Base-by-base conservation (phyloP, 2,113 vertebrate genomes). In the Falcunculus frontatus region DNA sequence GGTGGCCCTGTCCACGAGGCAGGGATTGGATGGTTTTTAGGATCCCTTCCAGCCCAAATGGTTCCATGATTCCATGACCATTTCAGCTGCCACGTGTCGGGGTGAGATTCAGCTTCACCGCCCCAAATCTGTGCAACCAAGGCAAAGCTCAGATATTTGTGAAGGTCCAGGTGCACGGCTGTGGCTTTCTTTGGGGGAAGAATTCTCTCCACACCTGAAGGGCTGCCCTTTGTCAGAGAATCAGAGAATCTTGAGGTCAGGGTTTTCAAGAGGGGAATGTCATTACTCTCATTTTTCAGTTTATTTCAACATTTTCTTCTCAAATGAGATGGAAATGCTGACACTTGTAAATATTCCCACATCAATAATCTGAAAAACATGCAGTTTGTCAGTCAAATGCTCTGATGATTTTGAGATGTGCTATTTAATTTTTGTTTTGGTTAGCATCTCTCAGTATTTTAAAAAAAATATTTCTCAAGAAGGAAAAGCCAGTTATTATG, bases 381-480 rank as follows among this genome's bases (percentile, higher is more conserved):
- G 0, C 7, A 50, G 32, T 27, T 55, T 46, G 25, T 59, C 33
- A 53, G 33, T 46, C 65, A 47, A n/a, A 42, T 5, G 10, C n/a
- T 42, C 11, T 42, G 20, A 32, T 35, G 46, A 56, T 25, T 89
- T 73, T 9, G 11, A 44, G 49, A 82, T 23, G 9, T 22, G 16
- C 35, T 56, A 20, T 44, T 85, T 44, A 4, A 17, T 52, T 86
- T 49, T 79, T 18, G 30, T 47, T 37, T 35, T 50, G 7, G 7
- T 35, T 80, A 80, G 30, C 4, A 16, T 62, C 53, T 80, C 63
- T 63, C n/a, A 49, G 5, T 53, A 30, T 56, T 39, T n/a, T 2
- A 0, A 6, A 49, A 33, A 33, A 7, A 1, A 1, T 22, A 10
- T 29, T 55, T 47, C 49, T 56, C 15, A 7, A 41, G 63, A 47